Base-by-base conservation (phyloP, 2,888 invertebrate genomes). In the Prosopocoilus inquinatus region DNA sequence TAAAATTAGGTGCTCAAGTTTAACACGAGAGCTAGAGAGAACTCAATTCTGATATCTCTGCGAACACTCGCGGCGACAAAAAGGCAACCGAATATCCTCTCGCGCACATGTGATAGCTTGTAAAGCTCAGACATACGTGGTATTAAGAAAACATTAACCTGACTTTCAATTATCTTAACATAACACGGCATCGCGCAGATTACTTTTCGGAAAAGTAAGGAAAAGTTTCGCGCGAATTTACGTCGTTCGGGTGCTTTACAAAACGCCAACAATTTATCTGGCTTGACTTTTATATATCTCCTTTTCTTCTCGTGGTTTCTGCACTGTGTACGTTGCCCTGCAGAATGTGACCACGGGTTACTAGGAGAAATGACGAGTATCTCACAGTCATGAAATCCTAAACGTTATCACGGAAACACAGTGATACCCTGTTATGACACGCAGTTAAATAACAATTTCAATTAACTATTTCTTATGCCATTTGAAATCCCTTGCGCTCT, bases 181-280 rank as follows among this genome's bases (percentile, higher is more conserved):
- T 28, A 28, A 28, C 20, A 28, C 20, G 20, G 20, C 20, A 28
- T 28, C 20, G 20, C 20, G 20, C 20, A 28, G 20, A 28, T 28
- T 28, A 28, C 20, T 2, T 41, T 11, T 11, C 41, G 41, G 13
- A 41, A 9, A 16, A 41, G 16, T 41, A 41, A n/a, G 16, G 16
- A 41, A 41, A 13, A 15, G 41, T 41, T 41, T 41, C 16, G 41
- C 41, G 41, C 9, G 41, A 60, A 58, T 59, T 60, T 62, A 66
- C 64, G 61, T 62, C 62, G 60, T 67, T 58, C 65, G 63, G 68
- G 68, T 68, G 67, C 70, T 69, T 71, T 70, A 72, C 70, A 72
- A 72, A 73, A 70, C 71, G 71, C 67, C 68, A 64, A 70, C 73
- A 72, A 72, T 72, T 74, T 73, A 72, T 72, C 70, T 70, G 63